Conservation (phyloP, 1,140 invertebrate genomes). For the Nephila pilipes region DNA sequence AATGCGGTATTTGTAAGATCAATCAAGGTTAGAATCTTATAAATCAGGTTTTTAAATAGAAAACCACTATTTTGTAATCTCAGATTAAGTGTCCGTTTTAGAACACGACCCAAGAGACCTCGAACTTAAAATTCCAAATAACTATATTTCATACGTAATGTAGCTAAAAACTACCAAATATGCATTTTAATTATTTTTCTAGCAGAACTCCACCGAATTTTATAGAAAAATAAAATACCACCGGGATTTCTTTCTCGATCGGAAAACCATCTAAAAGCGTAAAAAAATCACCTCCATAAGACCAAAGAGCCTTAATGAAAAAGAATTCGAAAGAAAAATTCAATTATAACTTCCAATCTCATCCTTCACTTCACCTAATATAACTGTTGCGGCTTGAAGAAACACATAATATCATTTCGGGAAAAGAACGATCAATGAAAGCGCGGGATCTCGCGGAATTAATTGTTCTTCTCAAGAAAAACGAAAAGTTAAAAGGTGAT, state of each 20-base stretch:
- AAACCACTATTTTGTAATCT: too few relatives aligned
- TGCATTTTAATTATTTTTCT: neutral
- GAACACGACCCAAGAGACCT: too few relatives aligned
- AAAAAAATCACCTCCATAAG: neutral
- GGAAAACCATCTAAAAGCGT: neutral
- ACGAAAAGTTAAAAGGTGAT: conserved; percentile 50
- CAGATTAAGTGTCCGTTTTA: too few relatives aligned
- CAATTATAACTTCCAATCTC: conserved; percentile 13
- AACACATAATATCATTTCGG: neutral
- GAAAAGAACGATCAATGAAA: conserved; percentile 4
- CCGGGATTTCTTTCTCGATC: neutral
- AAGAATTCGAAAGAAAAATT: neutral
- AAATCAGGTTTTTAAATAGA: too few relatives aligned
- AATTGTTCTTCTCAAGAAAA: conserved; percentile 23
- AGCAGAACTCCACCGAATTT: neutral
- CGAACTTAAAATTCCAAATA: too few relatives aligned
- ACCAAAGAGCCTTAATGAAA: neutral
- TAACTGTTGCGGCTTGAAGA: neutral
- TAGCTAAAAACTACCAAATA: neutral
- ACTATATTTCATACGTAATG: too few relatives aligned
- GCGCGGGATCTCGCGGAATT: neutral
- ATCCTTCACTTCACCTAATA: conserved; percentile 16
- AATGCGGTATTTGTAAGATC: too few relatives aligned
- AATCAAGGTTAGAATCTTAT: too few relatives aligned
- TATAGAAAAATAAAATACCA: neutral